A percentile compares a stretch with the other conserved stretches of the same genome.
These are phyloP conservation scores for Acanthurus tractus DNA, from an alignment of 2,797 vertebrate species.

Conservation along the genomic window DNA sequence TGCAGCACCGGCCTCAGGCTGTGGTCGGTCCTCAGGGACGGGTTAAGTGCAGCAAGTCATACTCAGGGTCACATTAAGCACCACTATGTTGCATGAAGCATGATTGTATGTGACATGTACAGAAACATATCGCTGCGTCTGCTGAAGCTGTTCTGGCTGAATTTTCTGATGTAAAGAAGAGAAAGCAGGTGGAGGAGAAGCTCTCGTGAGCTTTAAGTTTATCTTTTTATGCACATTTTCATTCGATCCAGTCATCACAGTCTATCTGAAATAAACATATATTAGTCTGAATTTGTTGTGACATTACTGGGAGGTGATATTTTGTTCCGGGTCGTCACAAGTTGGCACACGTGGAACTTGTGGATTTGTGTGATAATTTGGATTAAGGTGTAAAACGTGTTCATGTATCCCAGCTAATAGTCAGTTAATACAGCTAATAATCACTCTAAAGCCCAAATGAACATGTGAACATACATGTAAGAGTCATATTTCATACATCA, in stretches of 20 bases:
- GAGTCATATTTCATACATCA: background rate
- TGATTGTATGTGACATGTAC: too few relatives aligned
- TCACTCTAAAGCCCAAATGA: background rate
- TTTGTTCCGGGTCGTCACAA: background rate
- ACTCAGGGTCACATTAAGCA: too few relatives aligned
- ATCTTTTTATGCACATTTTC: background rate
- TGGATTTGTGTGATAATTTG: background rate
- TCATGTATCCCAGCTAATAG: background rate
- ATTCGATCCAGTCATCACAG: background rate
- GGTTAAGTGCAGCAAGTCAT: too few relatives aligned
- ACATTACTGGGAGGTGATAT: background rate
- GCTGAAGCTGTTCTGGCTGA: too few relatives aligned
- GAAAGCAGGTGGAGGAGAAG: background rate
- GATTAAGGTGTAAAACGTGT: background rate
- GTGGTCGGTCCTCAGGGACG: too few relatives aligned
- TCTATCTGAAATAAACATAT: background rate
- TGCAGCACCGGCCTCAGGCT: too few relatives aligned
- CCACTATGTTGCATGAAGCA: too few relatives aligned
- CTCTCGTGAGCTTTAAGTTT: background rate
- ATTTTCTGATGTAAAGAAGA: too few relatives aligned
- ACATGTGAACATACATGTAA: too few relatives aligned
- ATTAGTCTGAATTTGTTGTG: background rate
- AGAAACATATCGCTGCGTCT: too few relatives aligned
- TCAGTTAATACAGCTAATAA: too few relatives aligned
- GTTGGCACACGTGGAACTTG: background rate